Base-by-base conservation (phyloP, 2,797 vertebrate genomes). In the Mareca penelope region DNA sequence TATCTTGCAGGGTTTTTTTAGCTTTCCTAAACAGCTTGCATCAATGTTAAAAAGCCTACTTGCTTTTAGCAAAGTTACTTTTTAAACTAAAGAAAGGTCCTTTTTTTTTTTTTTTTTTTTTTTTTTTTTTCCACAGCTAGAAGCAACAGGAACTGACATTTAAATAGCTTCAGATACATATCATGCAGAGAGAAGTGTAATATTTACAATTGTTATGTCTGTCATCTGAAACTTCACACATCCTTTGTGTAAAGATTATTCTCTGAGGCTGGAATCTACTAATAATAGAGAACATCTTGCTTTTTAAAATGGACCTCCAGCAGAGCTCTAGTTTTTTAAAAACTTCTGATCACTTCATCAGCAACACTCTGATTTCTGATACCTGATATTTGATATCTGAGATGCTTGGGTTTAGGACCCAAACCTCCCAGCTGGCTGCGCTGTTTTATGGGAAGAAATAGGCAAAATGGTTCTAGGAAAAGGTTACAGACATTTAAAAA, bases 141-240 rank as follows among this genome's bases (percentile, higher is more conserved):
- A 69, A 77, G 68, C 40, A 75, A 55, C 50, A 89, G 57, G 57
- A 82, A 69, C 61, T 90, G 72, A 50, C 50, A 68, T 89, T 94
- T 90, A 71, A 93, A 80, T 71, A 80, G 29, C 14, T 89, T 53
- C 46, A 59, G 11, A 71, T 71, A 40, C 4, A 17, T 61, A 8
- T 46, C 42, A 42, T 55, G 29, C 33, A 75, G 64, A 89, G 10
- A 73, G 21, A 82, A 92, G 17, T 67, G 21, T 64, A 87, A 39
- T 85, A 52, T 80, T 90, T 90, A 56, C 81, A 80, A 28, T 60
- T 95, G 26, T 63, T 85, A 11, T 81, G 17, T 28, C 61, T 85
- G 29, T 56, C 40, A 26, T 46, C 53, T 48, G 70, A 70, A 42
- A 77, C 88, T 93, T 92, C 71, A 69, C 61, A 68, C 11, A 12